Conservation (phyloP, 2,888 invertebrate species). For the Athripsodes cinereus region DNA sequence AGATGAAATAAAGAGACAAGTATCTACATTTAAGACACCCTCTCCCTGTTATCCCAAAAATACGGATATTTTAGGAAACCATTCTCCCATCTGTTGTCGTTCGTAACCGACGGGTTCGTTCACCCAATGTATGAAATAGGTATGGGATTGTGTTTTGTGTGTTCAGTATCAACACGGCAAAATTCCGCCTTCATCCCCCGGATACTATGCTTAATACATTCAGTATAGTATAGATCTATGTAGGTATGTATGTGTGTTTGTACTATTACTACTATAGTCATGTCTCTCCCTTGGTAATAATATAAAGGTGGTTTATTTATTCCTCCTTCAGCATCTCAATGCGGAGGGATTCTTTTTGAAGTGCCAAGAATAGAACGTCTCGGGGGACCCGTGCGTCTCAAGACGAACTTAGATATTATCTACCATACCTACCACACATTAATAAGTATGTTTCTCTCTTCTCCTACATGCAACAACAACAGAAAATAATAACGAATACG, state of each 20-base stretch:
- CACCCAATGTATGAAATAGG: neutral
- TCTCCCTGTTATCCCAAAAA: neutral
- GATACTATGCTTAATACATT: too few species aligned
- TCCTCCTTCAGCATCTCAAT: neutral
- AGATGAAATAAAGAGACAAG: too few species aligned
- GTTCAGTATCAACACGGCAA: neutral
- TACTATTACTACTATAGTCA: neutral
- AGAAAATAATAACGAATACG: too few species aligned
- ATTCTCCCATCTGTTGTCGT: neutral
- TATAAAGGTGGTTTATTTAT: constrained; percentile 1
- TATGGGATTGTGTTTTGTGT: too few species aligned
- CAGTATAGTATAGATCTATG: too few species aligned
- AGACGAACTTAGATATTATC: too few species aligned
- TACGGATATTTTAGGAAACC: neutral
- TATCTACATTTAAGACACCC: neutral
- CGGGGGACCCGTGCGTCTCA: too few species aligned
- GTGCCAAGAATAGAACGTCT: neutral
- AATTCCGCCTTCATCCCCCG: too few species aligned
- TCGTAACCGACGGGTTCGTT: neutral
- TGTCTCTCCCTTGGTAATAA: neutral
- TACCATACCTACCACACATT: too few species aligned
- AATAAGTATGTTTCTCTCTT: too few species aligned
- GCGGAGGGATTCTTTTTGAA: neutral
- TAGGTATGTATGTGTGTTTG: too few species aligned
- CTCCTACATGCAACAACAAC: too few species aligned